These are phyloP conservation scores for Drosophila setosimentum DNA, from an alignment of 2,888 invertebrate species.

Conservation along the genomic window DNA sequence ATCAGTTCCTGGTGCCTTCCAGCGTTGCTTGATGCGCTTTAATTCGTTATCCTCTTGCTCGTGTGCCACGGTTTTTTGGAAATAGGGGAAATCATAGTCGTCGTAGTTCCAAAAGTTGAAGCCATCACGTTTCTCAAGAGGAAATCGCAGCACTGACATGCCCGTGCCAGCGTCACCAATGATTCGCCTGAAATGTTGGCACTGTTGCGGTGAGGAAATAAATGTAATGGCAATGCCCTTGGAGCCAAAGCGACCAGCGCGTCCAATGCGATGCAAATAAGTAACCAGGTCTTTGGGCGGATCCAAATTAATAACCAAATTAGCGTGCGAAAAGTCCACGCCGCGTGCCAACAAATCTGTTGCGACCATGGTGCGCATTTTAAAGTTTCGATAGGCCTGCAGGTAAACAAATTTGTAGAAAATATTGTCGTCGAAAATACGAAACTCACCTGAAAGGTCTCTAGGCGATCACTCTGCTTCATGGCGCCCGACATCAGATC, in stretches of 20 bases:
- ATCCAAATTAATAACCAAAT: slow-evolving; percentile 97
- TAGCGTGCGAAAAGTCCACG: slow-evolving; percentile 96
- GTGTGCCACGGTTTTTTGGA: slow-evolving; percentile 18
- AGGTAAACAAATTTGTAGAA: not conserved
- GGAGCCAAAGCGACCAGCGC: slow-evolving; percentile 97
- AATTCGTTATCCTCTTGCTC: slow-evolving; percentile 33
- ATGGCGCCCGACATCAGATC: slow-evolving; percentile 92
- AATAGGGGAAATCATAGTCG: slow-evolving; percentile 63
- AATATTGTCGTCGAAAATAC: not conserved
- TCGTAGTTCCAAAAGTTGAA: slow-evolving; percentile 79
- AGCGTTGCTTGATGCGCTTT: slow-evolving; percentile 44
- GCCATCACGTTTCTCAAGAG: slow-evolving; percentile 61
- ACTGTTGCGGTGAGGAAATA: slow-evolving; percentile 89
- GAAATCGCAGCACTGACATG: slow-evolving; percentile 86
- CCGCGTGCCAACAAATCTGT: slow-evolving; percentile 97
- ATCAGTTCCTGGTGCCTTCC: slow-evolving; percentile 4
- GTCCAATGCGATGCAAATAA: slow-evolving; percentile 97
- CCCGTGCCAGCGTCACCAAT: slow-evolving; percentile 86
- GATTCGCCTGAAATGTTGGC: slow-evolving; percentile 87
- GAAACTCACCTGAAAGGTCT: slow-evolving; percentile 87
- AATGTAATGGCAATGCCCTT: slow-evolving; percentile 93
- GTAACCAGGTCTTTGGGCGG: slow-evolving; percentile 92
- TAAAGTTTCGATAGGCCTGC: slow-evolving; percentile 90
- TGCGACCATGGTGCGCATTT: slow-evolving; percentile 94
- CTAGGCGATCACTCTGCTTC: slow-evolving; percentile 91